A percentile compares a stretch with the other conserved stretches of the same genome.
Evolutionary conservation across 1,140 invertebrate species (phyloP).

Genomic region (Eupristina koningsbergeri): DNA sequence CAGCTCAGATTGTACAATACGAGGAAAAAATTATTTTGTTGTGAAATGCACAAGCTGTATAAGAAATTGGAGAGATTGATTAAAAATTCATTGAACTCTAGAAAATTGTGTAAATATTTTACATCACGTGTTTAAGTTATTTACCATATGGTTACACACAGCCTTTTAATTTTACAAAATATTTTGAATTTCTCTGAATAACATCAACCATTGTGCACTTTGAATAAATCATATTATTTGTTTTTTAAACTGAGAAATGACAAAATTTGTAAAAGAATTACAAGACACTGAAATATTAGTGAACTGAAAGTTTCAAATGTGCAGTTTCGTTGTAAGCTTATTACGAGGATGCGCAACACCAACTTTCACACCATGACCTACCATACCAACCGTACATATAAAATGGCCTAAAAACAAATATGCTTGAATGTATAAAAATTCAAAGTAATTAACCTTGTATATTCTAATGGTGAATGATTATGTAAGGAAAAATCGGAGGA

Average conservation of each 20-base stretch:
- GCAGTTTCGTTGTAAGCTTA: constrained; percentile 2
- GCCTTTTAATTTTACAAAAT: too few relatives aligned
- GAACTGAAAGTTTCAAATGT: background rate
- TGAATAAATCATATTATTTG: background rate
- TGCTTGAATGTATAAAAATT: background rate
- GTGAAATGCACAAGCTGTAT: background rate
- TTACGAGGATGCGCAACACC: background rate
- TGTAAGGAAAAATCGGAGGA: too few relatives aligned
- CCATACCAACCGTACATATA: background rate
- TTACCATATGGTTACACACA: too few relatives aligned
- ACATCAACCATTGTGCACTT: background rate
- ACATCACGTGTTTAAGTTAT: too few relatives aligned
- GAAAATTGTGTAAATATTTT: too few relatives aligned
- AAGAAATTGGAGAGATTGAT: background rate
- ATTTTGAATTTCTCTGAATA: background rate
- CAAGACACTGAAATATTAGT: background rate
- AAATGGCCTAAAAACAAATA: background rate
- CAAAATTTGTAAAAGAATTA: background rate
- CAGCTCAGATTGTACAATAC: background rate
- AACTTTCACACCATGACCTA: constrained; percentile 10
- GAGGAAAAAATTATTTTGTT: background rate
- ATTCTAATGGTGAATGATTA: too few relatives aligned
- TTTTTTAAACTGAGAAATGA: background rate
- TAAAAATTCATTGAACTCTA: background rate
- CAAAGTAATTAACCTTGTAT: background rate